Percentiles rank a stretch among this genome's conserved stretches.
Evolutionary conservation across 2,113 vertebrate species (phyloP).

Genomic region (Andinoacara biseriatus): DNA sequence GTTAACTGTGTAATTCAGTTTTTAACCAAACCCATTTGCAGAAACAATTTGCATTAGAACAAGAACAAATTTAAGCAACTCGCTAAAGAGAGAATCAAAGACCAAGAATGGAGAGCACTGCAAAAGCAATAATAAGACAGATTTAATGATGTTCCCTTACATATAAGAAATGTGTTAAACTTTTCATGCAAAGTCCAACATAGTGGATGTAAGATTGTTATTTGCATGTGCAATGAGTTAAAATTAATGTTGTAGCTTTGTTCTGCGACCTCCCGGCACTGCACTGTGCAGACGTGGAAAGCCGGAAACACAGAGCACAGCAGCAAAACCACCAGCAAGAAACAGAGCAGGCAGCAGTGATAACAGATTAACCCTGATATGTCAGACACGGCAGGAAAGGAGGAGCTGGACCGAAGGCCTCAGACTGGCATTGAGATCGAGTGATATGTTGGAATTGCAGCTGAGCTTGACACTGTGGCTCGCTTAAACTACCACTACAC

Average conservation of each 20-base stretch:
- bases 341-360: neutral
- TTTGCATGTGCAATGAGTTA: neutral
- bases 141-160: neutral
- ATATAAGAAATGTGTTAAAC: neutral
- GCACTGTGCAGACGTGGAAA: neutral
- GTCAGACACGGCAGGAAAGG: neutral
- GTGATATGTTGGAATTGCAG: neutral
- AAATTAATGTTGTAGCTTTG: neutral
- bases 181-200: neutral
- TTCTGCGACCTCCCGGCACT: neutral
- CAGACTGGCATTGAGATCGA: neutral
- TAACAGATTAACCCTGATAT: fast-evolving
- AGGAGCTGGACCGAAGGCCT: neutral
- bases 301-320: neutral
- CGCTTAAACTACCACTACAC: neutral
- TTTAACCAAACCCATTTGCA: neutral
- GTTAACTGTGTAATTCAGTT: neutral
- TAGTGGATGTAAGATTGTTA: neutral
- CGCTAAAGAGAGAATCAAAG: neutral
- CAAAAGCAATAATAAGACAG: neutral
- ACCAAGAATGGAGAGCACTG: neutral
- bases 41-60: neutral
- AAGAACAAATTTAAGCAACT: neutral
- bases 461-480: neutral
- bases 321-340: neutral